phyloP scores from a whole-genome alignment of 2,113 vertebrate genomes.

The Cebidichthys violaceus region DNA sequence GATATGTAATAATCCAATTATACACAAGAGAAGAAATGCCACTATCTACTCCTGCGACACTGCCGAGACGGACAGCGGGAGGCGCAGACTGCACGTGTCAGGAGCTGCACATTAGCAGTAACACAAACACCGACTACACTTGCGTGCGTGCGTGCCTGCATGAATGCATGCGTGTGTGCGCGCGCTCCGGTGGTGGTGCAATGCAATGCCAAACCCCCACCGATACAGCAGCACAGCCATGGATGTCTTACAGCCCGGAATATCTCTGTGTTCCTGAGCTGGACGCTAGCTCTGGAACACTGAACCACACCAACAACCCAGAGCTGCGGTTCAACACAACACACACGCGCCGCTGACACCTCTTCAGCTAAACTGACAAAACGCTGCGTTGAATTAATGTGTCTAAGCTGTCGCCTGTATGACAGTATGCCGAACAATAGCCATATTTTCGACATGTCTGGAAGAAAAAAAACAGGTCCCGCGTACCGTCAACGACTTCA shows the following conservation, averaged over 20 bases:
- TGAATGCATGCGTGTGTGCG: constrained; percentile 2
- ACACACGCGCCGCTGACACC: background rate
- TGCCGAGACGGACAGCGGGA: no score
- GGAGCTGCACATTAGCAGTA: constrained; percentile 10
- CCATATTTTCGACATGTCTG: constrained; percentile 42
- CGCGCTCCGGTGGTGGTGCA: constrained; percentile 41
- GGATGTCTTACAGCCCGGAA: constrained; percentile 2
- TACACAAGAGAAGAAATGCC: background rate
- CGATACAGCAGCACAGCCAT: constrained; percentile 18
- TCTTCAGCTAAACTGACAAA: no score
- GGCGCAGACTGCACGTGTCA: constrained; percentile 2
- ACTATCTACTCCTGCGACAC: no score
- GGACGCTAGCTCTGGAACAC: background rate
- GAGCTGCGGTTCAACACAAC: background rate
- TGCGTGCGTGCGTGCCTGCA: background rate
- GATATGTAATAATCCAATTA: background rate
- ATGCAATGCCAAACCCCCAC: constrained; percentile 43
- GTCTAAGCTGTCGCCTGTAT: background rate
- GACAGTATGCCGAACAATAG: constrained; percentile 64
- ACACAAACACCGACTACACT: constrained; percentile 23
- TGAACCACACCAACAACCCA: background rate
- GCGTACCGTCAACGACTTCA: background rate
- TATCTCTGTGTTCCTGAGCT: constrained; percentile 1
- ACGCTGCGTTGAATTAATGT: background rate
- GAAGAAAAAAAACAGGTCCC: background rate